Percentiles rank a stretch among this genome's conserved stretches.
Conservation (phyloP, 2,797 vertebrate genomes). For the Protonibea diacanthus region DNA sequence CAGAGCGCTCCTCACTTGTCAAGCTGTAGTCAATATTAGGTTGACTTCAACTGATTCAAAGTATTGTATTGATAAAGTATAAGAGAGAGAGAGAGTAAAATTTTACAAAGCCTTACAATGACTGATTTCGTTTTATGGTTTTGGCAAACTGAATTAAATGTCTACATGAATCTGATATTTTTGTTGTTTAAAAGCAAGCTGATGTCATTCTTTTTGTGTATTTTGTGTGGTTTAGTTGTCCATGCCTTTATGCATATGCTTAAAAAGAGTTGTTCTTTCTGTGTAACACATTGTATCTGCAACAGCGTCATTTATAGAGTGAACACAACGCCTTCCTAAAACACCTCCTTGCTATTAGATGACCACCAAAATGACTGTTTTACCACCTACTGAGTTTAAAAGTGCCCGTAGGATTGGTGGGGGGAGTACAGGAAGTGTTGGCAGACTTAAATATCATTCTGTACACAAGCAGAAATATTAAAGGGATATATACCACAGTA, state of each 20-base stretch:
- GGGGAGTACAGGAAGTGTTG: neutral
- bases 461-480: neutral
- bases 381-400: constrained; percentile 1
- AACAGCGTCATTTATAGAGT: neutral
- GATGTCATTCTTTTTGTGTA: too few species aligned
- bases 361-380: neutral
- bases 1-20: neutral
- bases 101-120: neutral
- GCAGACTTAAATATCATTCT: neutral
- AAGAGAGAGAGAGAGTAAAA: neutral
- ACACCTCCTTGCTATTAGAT: neutral
- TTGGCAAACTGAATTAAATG: too few species aligned
- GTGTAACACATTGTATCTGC: neutral
- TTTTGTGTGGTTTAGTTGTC: neutral
- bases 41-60: neutral
- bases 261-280: neutral
- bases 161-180: neutral
- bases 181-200: neutral
- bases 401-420: neutral
- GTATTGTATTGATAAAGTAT: neutral
- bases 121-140: too few species aligned
- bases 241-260: neutral
- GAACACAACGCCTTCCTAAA: neutral
- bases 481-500: neutral
- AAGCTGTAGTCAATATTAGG: neutral